A percentile compares a stretch with the other conserved stretches of the same genome.
phyloP scores from a whole-genome alignment of 1,140 invertebrate species.

The Lepidurus arcticus region DNA sequence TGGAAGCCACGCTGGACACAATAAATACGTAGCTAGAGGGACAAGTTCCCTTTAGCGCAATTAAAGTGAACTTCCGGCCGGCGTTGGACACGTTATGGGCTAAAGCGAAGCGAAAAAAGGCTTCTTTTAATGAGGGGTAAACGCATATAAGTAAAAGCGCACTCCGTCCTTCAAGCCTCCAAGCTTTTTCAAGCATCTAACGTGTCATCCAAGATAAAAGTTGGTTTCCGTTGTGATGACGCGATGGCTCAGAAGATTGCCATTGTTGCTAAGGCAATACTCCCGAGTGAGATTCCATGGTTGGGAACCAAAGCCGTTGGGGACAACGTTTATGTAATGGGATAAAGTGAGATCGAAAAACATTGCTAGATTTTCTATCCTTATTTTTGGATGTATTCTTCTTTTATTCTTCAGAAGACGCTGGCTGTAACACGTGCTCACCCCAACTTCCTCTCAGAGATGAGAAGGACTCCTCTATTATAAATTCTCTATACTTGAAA shows the following conservation, averaged over 20 bases:
- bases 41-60: background rate
- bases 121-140: conserved; percentile 11
- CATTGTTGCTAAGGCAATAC: background rate
- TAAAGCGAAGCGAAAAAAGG: background rate
- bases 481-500: background rate
- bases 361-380: too few species aligned
- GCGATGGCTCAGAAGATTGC: background rate
- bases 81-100: background rate
- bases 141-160: background rate
- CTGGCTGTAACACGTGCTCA: background rate
- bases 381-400: too few species aligned
- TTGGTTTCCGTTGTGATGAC: background rate
- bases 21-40: background rate
- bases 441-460: background rate
- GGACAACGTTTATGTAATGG: too few species aligned
- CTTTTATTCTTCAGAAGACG: background rate
- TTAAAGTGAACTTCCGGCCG: conserved; percentile 8
- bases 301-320: too few species aligned
- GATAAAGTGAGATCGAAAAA: too few species aligned
- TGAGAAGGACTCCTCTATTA: background rate
- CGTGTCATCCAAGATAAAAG: background rate
- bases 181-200: background rate
- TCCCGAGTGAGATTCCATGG: too few species aligned
- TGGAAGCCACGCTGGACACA: background rate
- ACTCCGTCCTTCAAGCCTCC: background rate